A percentile compares a stretch with the other conserved stretches of the same genome.
Evolutionary conservation across 2,113 vertebrate genomes (phyloP).

Genomic region (Cygnus buccinator): DNA sequence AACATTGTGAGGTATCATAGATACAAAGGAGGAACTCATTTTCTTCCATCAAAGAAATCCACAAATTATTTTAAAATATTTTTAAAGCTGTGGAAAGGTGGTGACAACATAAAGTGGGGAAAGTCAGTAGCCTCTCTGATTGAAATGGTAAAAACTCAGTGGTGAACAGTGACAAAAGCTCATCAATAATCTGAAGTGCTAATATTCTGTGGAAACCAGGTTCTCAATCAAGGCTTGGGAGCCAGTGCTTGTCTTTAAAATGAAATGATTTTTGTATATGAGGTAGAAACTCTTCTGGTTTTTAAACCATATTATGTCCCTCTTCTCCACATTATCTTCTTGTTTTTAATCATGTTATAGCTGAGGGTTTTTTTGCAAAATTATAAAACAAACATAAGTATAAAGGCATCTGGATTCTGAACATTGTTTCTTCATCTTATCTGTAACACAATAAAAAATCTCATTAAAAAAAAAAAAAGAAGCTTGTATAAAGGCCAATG

Average conservation of each 20-base stretch:
- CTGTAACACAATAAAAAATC: neutral
- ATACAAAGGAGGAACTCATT: neutral
- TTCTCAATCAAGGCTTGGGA: neutral
- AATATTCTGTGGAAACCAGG: neutral
- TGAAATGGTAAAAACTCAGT: neutral
- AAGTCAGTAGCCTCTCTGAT: neutral
- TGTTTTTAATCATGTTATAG: neutral
- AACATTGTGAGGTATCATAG: neutral
- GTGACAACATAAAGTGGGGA: neutral
- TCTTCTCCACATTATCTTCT: neutral
- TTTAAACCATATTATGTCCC: neutral
- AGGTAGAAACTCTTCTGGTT: neutral
- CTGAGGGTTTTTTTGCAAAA: neutral
- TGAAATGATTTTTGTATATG: neutral
- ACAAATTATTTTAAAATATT: neutral
- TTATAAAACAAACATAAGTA: neutral
- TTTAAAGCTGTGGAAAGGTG: slow-evolving; percentile 8
- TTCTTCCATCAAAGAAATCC: neutral
- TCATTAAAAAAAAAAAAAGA: neutral
- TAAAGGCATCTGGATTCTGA: neutral
- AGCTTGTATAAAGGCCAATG: neutral
- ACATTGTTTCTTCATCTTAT: neutral
- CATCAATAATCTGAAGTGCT: neutral
- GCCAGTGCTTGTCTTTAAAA: neutral
- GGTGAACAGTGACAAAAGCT: neutral